Evolutionary conservation across 2,797 vertebrate genomes (phyloP), one percentile per base, ranked within the genome.

Genomic region (Premnoplex brunnescens): DNA sequence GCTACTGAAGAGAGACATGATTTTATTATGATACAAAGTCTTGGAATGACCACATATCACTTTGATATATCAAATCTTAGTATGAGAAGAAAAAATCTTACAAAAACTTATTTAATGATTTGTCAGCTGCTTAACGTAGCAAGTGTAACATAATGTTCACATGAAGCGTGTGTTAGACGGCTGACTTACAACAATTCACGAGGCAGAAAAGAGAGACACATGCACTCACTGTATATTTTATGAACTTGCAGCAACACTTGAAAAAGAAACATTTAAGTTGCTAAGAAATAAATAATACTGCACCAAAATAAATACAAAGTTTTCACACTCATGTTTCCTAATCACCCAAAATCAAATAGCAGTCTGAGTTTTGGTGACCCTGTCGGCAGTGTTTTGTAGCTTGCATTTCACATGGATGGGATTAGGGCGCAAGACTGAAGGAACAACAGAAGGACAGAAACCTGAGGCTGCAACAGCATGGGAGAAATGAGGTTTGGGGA

Each of bases 61-160:
- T 76, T 66, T 51, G 34, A 78, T 51, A 51, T 22, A 69, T 12
- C 6, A 48, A n/a, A 34, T 54, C 23, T 78, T 32, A 27, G 32
- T 51, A 58, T 22, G 10, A 81, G 39, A 91, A 76, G 27, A 43
- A 59, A 68, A 75, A 78, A 68, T 46, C 32, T 82, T 79, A 41
- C 36, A 37, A 69, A 84, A 74, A 37, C 32, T 71, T 80, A 22
- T 1, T 67, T 85, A 80, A 55, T 1, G 0, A 39, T 86, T 84
- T 93, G 58, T 74, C 34, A 41, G 44, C 32, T 90, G 71, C 30
- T 89, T 76, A 51, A 85, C 36, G 19, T 36, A 82, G 71, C 66
- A 78, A 71, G 46, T 17, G 7, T 37, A 84, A 58, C 0, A 0
- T 14, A 67, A 30, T 0, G 2, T 72, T 75, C 30, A 32, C 15